These are phyloP conservation scores for Pecten maximus DNA, from an alignment of 2,888 invertebrate genomes.

Conservation along the genomic window DNA sequence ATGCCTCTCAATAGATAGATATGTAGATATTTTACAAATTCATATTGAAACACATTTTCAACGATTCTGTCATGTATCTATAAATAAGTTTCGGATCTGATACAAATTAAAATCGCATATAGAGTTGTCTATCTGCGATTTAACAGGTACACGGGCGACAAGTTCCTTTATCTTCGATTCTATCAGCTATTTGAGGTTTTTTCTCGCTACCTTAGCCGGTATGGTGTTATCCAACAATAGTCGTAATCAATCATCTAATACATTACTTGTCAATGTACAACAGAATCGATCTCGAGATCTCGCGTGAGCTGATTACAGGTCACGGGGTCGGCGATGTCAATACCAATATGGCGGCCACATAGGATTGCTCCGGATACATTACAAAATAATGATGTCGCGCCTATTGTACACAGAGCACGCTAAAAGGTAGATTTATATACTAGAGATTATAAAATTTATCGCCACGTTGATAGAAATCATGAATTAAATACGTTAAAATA, in stretches of 20 bases:
- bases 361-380: neutral
- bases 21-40: no score
- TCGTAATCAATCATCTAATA: neutral
- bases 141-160: neutral
- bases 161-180: neutral
- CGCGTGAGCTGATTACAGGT: slow-evolving; percentile 14
- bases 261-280: neutral
- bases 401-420: neutral
- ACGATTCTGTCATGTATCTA: neutral
- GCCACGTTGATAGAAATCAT: slow-evolving; percentile 1
- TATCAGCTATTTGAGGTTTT: neutral
- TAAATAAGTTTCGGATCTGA: neutral
- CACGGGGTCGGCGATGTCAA: neutral
- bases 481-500: neutral
- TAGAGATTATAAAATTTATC: neutral
- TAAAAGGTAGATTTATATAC: neutral
- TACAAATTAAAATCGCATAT: neutral
- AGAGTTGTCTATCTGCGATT: neutral
- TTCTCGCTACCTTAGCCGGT: neutral
- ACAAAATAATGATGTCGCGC: neutral
- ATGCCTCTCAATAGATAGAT: no score
- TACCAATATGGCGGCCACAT: neutral
- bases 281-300: slow-evolving; percentile 17
- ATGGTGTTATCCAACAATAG: neutral
- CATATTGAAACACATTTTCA: no score